A percentile compares a stretch with the other conserved stretches of the same genome.
phyloP scores from a whole-genome alignment of 2,113 vertebrate genomes.

The Gambusia affinis region DNA sequence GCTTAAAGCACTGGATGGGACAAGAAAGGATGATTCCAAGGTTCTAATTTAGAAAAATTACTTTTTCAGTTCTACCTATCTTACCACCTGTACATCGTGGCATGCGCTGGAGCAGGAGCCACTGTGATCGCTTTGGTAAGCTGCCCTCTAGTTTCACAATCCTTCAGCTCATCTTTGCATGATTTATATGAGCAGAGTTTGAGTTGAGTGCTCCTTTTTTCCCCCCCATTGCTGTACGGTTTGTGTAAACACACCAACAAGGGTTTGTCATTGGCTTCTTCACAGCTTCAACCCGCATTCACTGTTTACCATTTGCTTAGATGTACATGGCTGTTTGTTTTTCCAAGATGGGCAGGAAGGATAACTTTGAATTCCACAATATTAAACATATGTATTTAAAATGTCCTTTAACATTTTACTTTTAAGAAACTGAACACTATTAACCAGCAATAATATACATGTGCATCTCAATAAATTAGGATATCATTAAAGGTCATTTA shows the following conservation, averaged over 20 bases:
- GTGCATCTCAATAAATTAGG: background rate
- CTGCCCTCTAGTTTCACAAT: conserved; percentile 36
- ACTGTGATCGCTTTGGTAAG: conserved; percentile 98
- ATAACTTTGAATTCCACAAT: background rate
- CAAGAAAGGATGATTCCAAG: background rate
- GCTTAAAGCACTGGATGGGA: background rate
- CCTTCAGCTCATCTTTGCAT: conserved; percentile 53
- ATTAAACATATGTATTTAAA: conserved; percentile 1
- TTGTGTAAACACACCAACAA: conserved; percentile 40
- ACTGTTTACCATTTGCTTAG: conserved; percentile 63
- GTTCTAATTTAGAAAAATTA: background rate
- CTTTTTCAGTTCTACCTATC: conserved; percentile 94
- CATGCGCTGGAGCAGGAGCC: conserved; percentile 95
- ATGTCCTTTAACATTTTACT: conserved; percentile 24
- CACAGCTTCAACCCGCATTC: conserved; percentile 53
- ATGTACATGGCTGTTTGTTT: conserved; percentile 39
- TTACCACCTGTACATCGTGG: conserved; percentile 97
- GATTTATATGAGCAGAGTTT: conserved; percentile 52
- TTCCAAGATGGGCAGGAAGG: conserved; percentile 4
- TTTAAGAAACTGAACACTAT: conserved; percentile 28
- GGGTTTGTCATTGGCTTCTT: conserved; percentile 35
- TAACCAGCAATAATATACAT: background rate
- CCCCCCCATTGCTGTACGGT: conserved; percentile 59
- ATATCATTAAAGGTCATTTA: background rate
- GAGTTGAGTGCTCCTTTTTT: conserved; percentile 47